Conservation (phyloP, 1,140 invertebrate species). For the Drosophila quadrilineata region DNA sequence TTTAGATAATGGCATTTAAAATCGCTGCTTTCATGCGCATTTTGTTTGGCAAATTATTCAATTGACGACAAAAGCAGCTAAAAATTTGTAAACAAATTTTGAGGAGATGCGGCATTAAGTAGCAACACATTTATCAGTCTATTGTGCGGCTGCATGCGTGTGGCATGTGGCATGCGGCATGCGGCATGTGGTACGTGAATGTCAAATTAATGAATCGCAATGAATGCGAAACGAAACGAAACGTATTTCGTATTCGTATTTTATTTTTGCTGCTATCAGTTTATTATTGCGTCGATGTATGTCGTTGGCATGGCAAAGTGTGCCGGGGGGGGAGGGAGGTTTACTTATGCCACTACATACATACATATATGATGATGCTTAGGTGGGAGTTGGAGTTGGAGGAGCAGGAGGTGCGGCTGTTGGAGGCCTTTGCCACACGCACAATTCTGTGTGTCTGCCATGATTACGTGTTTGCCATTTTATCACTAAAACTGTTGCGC, state of each 20-base stretch:
- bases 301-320: neutral
- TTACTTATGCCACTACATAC: too few relatives aligned
- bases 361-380: neutral
- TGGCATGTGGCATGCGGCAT: slow-evolving; percentile 15
- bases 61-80: slow-evolving; percentile 51
- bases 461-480: slow-evolving; percentile 76
- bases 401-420: too few relatives aligned
- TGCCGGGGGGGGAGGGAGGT: too few relatives aligned
- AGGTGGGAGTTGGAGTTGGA: slow-evolving; percentile 2
- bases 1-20: neutral
- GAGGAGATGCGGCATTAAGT: slow-evolving; percentile 26
- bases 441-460: slow-evolving; percentile 67
- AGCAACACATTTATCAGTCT: slow-evolving; percentile 34
- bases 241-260: slow-evolving; percentile 18
- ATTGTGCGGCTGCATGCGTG: neutral
- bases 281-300: slow-evolving; percentile 37
- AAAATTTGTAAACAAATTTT: slow-evolving; percentile 70
- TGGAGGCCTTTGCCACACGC: slow-evolving; percentile 35
- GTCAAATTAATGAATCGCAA: slow-evolving; percentile 68
- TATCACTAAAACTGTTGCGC: slow-evolving; percentile 77
- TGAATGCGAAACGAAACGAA: slow-evolving; percentile 44
- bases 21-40: neutral
- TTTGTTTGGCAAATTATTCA: slow-evolving; percentile 48
- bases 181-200: slow-evolving; percentile 51
- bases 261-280: slow-evolving; percentile 26